Percentiles rank a stretch among this genome's conserved stretches.
These are phyloP conservation scores for Lasioglossum malachurum DNA, from an alignment of 2,888 invertebrate genomes.

Conservation along the genomic window DNA sequence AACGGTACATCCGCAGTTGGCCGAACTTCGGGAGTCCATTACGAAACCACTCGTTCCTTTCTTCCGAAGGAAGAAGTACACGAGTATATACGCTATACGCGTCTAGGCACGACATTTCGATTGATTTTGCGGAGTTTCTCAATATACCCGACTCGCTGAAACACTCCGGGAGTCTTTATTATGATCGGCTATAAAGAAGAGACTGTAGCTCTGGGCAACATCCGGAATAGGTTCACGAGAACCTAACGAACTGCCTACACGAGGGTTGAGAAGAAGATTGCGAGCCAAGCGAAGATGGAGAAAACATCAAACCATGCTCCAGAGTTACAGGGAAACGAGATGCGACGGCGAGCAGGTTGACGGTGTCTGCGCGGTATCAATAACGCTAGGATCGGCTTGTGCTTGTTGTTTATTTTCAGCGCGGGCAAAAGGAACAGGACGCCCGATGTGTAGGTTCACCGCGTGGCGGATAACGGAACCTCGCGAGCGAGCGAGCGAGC, in stretches of 20 bases:
- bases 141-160: conserved; percentile 37
- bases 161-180: conserved; percentile 30
- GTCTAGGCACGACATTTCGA: conserved; percentile 18
- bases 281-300: background rate
- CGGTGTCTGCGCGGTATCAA: conserved; percentile 34
- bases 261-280: background rate
- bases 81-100: background rate
- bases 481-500: conserved; percentile 37
- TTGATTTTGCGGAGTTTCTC: conserved; percentile 49
- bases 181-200: conserved; percentile 46
- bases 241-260: background rate
- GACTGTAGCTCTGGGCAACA: background rate
- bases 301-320: background rate
- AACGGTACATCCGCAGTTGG: conserved; percentile 12
- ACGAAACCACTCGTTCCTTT: conserved; percentile 13
- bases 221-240: background rate
- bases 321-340: background rate
- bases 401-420: conserved; percentile 70
- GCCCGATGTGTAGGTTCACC: conserved; percentile 65
- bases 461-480: conserved; percentile 69
- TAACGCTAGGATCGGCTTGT: conserved; percentile 44
- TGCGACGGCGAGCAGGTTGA: background rate
- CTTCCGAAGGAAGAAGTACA: background rate
- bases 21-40: conserved; percentile 24
- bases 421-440: conserved; percentile 67